Conservation (phyloP, 1,140 invertebrate genomes). For the Cheumatopsyche charites region DNA sequence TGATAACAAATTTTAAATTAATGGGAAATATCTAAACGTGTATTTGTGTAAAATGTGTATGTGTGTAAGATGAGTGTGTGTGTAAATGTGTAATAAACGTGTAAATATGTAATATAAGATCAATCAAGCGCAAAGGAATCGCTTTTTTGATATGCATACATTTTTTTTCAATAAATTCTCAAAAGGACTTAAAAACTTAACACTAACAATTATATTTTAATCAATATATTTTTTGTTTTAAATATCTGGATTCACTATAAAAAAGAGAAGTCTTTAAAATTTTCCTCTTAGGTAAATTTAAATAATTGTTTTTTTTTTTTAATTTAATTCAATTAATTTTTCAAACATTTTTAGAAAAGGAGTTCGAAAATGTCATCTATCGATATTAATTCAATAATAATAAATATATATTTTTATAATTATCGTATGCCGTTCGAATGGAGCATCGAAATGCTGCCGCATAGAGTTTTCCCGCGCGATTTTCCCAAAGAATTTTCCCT, state of each 20-base stretch:
- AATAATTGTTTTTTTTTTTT: conserved; percentile 19
- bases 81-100: conserved; percentile 18
- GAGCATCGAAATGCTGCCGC: conserved; percentile 11
- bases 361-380: conserved; percentile 31
- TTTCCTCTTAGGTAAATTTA: conserved; percentile 33
- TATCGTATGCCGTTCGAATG: not conserved
- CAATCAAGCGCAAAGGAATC: conserved; percentile 45
- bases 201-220: conserved; percentile 42
- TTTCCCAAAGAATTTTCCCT: conserved; percentile 8
- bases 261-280: conserved; percentile 47
- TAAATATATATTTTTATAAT: not conserved
- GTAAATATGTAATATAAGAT: conserved; percentile 16
- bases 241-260: conserved; percentile 44
- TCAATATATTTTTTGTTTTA: conserved; percentile 31
- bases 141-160: conserved; percentile 48
- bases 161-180: conserved; percentile 43
- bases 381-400: conserved; percentile 8
- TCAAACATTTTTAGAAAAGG: conserved; percentile 20
- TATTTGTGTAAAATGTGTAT: conserved; percentile 21
- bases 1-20: conserved; percentile 43
- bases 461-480: not conserved
- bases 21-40: conserved; percentile 35
- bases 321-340: no score
- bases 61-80: conserved; percentile 3
- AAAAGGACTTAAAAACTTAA: conserved; percentile 47